phyloP scores from a whole-genome alignment of 2,113 vertebrate species.

The Callospermophilus lateralis region DNA sequence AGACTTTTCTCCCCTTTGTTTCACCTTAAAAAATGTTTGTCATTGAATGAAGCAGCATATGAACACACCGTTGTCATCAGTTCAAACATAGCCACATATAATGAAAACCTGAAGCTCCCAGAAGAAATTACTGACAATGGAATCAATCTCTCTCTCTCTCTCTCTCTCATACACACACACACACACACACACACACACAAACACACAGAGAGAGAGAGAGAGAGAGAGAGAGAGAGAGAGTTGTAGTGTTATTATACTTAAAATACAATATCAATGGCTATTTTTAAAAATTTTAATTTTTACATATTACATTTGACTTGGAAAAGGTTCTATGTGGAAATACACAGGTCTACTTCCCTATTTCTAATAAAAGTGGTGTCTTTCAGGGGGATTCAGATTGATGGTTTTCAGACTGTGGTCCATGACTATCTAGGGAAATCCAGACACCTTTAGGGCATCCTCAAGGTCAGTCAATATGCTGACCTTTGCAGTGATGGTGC shows the following conservation, averaged over 20 bases:
- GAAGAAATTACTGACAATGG: background rate
- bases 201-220: too few relatives aligned
- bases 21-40: slow-evolving; percentile 6
- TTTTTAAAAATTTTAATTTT: background rate
- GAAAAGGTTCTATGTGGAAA: background rate
- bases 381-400: background rate
- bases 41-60: background rate
- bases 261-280: background rate
- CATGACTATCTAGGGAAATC: background rate
- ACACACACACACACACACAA: too few relatives aligned
- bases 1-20: background rate
- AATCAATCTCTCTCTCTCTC: background rate
- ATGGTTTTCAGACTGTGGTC: background rate
- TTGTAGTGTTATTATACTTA: background rate
- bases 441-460: background rate
- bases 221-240: too few relatives aligned
- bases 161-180: background rate
- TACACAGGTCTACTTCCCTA: background rate
- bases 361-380: background rate
- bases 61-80: background rate
- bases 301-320: background rate
- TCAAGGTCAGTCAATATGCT: background rate
- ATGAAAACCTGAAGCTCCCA: background rate
- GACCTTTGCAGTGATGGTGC: background rate
- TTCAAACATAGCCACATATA: background rate